These are phyloP conservation scores for Tribolium castaneum DNA, from an alignment of 1,140 invertebrate species.

Conservation along the genomic window DNA sequence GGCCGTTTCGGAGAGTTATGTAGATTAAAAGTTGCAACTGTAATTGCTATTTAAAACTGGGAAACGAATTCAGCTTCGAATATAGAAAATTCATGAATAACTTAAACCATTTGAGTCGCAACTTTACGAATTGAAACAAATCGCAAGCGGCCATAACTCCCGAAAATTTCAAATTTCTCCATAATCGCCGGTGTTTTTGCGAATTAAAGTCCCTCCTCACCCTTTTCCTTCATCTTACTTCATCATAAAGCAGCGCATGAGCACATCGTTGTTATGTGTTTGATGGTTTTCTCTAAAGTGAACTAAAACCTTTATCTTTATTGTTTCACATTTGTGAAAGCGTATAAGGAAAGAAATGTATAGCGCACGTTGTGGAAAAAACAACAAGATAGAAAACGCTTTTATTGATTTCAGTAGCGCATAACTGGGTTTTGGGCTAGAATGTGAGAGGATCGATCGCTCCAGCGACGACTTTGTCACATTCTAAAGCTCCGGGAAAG, in stretches of 20 bases:
- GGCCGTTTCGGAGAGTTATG: conserved; percentile 63
- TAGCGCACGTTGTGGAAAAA: conserved; percentile 52
- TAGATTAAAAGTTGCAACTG: conserved; percentile 66
- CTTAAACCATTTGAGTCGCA: conserved; percentile 35
- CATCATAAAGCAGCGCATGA: conserved; percentile 59
- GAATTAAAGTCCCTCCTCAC: background rate
- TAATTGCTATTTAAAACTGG: conserved; percentile 66
- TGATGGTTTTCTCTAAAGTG: conserved; percentile 50
- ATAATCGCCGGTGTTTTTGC: background rate
- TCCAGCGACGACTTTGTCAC: conserved; percentile 33
- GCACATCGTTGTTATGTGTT: conserved; percentile 55
- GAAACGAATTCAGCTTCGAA: conserved; percentile 53
- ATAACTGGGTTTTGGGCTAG: conserved; percentile 65
- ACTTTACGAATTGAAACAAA: conserved; percentile 2
- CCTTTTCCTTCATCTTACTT: conserved; percentile 44
- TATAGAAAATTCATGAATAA: conserved; percentile 49
- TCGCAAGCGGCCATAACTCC: background rate
- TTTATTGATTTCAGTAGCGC: conserved; percentile 76
- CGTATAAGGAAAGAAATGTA: conserved; percentile 50
- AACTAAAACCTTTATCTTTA: conserved; percentile 53
- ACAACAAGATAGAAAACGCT: conserved; percentile 64
- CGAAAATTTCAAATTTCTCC: background rate
- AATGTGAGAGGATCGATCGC: conserved; percentile 50
- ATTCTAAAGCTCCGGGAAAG: conserved; percentile 41
- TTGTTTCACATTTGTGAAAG: conserved; percentile 49